These are phyloP conservation scores for Atrichornis clamosus DNA, from an alignment of 2,113 vertebrate species.

Conservation along the genomic window DNA sequence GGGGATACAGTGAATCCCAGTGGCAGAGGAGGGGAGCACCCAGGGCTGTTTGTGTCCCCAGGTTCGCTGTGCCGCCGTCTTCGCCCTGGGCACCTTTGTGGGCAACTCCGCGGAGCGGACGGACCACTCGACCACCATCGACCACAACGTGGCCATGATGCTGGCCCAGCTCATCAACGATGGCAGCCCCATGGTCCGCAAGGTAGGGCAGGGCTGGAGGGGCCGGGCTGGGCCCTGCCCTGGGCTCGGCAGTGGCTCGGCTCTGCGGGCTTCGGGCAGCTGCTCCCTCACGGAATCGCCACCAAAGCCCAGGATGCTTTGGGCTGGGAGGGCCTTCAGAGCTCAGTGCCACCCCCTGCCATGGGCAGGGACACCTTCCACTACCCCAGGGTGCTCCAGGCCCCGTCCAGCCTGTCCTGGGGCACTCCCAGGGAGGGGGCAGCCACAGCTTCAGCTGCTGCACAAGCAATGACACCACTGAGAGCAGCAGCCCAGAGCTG, in stretches of 20 bases:
- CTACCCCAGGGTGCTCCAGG: neutral
- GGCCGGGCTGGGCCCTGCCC: neutral
- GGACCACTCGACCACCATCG: constrained; percentile 97
- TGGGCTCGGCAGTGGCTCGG: neutral
- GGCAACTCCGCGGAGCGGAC: constrained; percentile 94
- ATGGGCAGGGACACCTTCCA: neutral
- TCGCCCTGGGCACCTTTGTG: constrained; percentile 94
- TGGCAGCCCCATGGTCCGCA: constrained; percentile 92
- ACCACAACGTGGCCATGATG: constrained; percentile 99
- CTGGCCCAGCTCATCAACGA: constrained; percentile 95
- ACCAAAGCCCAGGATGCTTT: neutral
- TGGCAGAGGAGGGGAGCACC: neutral
- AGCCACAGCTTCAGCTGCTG: neutral
- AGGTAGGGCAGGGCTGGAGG: constrained; percentile 71
- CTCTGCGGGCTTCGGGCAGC: too few species aligned
- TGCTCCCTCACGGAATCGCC: neutral
- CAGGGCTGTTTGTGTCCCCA: constrained; percentile 12
- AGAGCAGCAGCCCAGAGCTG: neutral
- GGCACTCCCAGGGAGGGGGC: neutral
- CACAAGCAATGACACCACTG: neutral
- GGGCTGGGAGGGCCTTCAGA: neutral
- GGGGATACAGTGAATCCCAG: fast-evolving
- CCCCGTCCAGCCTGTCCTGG: neutral
- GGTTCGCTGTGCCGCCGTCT: constrained; percentile 94
- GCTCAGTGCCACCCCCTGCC: neutral